Conservation (phyloP, 2,888 invertebrate species). For the Rhopalosiphum nymphaeae region DNA sequence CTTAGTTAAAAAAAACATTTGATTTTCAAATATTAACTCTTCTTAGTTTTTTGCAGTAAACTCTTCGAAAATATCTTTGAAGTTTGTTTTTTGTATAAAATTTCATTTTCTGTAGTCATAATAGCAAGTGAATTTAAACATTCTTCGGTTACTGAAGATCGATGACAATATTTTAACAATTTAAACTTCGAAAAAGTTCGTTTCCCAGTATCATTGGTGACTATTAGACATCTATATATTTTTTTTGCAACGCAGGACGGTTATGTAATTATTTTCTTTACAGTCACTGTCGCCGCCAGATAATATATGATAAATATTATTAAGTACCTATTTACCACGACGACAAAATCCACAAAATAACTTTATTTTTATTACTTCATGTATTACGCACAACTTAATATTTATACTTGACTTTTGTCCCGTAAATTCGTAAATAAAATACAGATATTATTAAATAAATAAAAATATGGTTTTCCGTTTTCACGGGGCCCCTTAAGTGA, state of each 20-base stretch:
- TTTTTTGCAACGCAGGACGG: background rate
- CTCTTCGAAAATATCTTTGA: background rate
- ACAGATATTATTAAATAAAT: background rate
- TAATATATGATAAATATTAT: background rate
- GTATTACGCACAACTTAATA: too few species aligned
- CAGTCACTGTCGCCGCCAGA: background rate
- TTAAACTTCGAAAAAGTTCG: background rate
- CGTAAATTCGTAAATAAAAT: background rate
- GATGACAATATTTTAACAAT: background rate
- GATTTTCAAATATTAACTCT: background rate
- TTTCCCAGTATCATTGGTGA: background rate
- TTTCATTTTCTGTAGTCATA: background rate
- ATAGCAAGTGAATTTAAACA: background rate
- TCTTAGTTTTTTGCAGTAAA: background rate
- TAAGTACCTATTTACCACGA: too few species aligned
- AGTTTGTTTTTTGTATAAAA: too few species aligned
- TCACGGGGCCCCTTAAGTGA: background rate
- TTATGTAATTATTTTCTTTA: too few species aligned
- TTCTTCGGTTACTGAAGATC: background rate
- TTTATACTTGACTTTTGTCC: background rate
- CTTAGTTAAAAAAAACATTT: background rate
- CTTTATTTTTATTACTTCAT: too few species aligned
- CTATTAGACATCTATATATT: background rate
- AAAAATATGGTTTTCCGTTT: background rate
- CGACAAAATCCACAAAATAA: too few species aligned